Conservation (phyloP, 2,888 invertebrate genomes). For the Lobophora halterata region DNA sequence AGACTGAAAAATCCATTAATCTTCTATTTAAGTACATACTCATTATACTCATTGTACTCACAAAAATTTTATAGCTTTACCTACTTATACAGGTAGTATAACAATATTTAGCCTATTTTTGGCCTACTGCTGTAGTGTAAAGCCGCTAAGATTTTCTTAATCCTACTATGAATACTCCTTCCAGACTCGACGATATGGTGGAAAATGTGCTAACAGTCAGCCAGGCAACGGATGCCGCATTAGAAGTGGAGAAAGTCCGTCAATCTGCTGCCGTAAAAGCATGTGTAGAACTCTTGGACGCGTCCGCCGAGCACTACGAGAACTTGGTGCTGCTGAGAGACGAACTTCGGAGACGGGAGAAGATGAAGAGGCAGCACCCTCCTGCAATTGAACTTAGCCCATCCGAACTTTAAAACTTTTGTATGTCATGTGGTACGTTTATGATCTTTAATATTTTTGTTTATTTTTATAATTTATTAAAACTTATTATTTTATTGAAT, state of each 20-base stretch:
- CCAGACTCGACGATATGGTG: conserved; percentile 66
- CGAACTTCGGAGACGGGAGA: conserved; percentile 51
- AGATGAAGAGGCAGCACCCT: conserved; percentile 43
- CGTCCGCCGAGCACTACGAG: conserved; percentile 66
- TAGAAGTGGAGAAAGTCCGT: conserved; percentile 54
- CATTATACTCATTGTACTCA: no score
- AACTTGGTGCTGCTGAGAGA: conserved; percentile 58
- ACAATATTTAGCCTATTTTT: no score
- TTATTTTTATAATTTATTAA: no score
- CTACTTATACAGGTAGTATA: no score
- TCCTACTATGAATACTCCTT: conserved; percentile 7
- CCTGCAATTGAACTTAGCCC: conserved; percentile 55
- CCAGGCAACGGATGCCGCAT: conserved; percentile 52
- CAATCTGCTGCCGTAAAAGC: conserved; percentile 54
- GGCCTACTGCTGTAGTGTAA: no score
- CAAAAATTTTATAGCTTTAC: no score
- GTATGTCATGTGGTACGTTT: conserved; percentile 2
- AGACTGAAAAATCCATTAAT: no score
- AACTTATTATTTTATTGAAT: no score
- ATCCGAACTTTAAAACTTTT: conserved; percentile 30
- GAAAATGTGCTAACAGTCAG: conserved; percentile 56
- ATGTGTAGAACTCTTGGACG: conserved; percentile 60
- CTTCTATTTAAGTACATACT: no score
- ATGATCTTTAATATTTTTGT: neutral
- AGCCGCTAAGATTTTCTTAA: no score